Evolutionary conservation across 2,113 vertebrate genomes (phyloP).

Genomic region (Larimichthys crocea): DNA sequence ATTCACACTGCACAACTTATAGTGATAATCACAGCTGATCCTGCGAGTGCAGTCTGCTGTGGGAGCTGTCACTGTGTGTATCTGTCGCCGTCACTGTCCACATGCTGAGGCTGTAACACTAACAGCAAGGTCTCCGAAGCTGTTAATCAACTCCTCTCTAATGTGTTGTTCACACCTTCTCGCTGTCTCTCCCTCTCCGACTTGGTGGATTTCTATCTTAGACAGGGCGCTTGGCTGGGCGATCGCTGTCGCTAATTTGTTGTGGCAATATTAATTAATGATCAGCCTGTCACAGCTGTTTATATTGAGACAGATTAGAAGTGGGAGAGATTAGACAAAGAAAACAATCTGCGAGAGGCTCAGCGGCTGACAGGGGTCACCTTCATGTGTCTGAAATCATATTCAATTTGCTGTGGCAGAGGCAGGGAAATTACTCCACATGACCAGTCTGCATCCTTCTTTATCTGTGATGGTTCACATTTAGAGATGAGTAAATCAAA

Average conservation of each 20-base stretch:
- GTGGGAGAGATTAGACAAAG: constrained; percentile 84
- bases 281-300: constrained; percentile 84
- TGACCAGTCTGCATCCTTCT: constrained; percentile 69
- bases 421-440: constrained; percentile 76
- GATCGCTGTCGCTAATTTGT: constrained; percentile 86
- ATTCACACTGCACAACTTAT: constrained; percentile 44
- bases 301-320: constrained; percentile 87
- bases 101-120: constrained; percentile 64
- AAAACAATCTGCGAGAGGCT: constrained; percentile 84
- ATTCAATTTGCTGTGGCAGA: constrained; percentile 81
- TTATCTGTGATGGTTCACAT: constrained; percentile 51
- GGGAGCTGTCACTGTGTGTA: constrained; percentile 58
- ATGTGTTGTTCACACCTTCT: constrained; percentile 82
- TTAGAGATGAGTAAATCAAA: constrained; percentile 66
- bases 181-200: constrained; percentile 35
- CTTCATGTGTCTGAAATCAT: constrained; percentile 85
- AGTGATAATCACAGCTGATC: constrained; percentile 55
- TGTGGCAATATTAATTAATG: constrained; percentile 91
- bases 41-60: constrained; percentile 38
- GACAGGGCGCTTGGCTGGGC: constrained; percentile 66
- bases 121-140: constrained; percentile 66
- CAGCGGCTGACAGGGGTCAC: constrained; percentile 85
- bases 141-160: constrained; percentile 76
- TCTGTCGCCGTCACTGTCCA: constrained; percentile 53
- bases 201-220: constrained; percentile 75